phyloP scores from a whole-genome alignment of 2,113 vertebrate species.

The Orthonyx spaldingii region DNA sequence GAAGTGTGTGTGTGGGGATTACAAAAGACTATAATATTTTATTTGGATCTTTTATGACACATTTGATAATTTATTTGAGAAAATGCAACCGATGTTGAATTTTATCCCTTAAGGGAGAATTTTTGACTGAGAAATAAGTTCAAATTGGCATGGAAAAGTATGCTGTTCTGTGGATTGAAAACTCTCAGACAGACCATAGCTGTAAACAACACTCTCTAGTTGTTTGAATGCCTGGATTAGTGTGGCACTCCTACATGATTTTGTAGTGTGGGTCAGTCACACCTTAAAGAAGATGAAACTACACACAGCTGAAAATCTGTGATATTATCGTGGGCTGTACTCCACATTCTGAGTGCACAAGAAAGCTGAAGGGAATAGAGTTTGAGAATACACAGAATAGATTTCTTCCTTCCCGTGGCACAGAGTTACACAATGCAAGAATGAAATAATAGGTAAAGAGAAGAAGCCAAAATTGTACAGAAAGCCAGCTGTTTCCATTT shows the following conservation, averaged over 20 bases:
- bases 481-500: neutral
- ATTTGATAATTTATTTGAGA: neutral
- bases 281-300: neutral
- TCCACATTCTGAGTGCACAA: neutral
- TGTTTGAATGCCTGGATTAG: neutral
- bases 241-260: fast-evolving
- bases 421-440: neutral
- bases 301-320: neutral
- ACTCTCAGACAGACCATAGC: neutral
- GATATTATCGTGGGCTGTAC: neutral
- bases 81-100: neutral
- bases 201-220: fast-evolving
- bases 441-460: neutral
- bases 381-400: neutral
- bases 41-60: neutral
- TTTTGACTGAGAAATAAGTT: neutral
- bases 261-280: neutral
- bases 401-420: neutral
- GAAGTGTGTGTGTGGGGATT: fast-evolving
- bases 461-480: neutral
- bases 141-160: neutral
- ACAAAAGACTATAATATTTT: neutral
- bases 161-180: neutral
- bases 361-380: neutral
- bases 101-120: neutral